These are phyloP conservation scores for Caerostris extrusa DNA, from an alignment of 1,140 invertebrate species.

Conservation along the genomic window DNA sequence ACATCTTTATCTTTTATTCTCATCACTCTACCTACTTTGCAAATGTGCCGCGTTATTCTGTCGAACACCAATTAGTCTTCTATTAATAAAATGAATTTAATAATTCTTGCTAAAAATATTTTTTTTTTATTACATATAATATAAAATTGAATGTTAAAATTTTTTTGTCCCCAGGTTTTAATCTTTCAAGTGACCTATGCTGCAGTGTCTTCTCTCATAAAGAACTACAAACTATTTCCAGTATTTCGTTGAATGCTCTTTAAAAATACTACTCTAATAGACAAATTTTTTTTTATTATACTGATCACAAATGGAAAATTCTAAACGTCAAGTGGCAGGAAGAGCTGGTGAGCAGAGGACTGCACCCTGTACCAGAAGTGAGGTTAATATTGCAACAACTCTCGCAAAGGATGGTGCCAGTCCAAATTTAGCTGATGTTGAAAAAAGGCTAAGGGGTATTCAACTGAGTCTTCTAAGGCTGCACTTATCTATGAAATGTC, in stretches of 20 bases:
- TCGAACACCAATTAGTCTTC: no score
- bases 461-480: no score
- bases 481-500: no score
- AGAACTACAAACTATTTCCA: slow-evolving; percentile 20
- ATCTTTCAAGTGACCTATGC: slow-evolving; percentile 3
- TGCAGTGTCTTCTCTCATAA: neutral
- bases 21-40: no score
- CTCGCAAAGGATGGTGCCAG: no score
- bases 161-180: neutral
- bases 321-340: slow-evolving; percentile 58
- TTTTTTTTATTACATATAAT: no score
- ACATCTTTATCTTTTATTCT: no score
- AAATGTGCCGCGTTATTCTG: no score
- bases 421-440: neutral
- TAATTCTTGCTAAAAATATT: no score
- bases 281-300: slow-evolving; percentile 15
- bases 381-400: neutral
- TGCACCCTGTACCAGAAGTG: neutral
- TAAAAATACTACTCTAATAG: slow-evolving; percentile 40
- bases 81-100: no score
- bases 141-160: neutral
- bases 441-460: no score
- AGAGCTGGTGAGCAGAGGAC: slow-evolving; percentile 28
- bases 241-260: slow-evolving; percentile 46
- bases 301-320: slow-evolving; percentile 51